Evolutionary conservation across 2,797 vertebrate species (phyloP).

Genomic region (Danio choprae): DNA sequence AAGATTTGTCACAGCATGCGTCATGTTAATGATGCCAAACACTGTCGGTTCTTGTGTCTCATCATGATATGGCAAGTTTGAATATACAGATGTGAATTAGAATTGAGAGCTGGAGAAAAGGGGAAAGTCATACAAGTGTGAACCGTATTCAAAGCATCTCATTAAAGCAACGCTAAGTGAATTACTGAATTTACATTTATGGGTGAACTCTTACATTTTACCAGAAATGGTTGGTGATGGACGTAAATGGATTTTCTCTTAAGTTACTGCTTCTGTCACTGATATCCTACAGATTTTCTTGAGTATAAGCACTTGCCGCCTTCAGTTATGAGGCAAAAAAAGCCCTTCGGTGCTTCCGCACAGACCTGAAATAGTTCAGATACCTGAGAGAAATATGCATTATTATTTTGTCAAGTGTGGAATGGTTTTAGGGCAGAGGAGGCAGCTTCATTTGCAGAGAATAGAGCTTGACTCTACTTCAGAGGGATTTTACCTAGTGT

Average conservation of each 20-base stretch:
- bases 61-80: conserved; percentile 17
- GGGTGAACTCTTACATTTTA: conserved; percentile 12
- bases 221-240: conserved; percentile 19
- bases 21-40: conserved; percentile 8
- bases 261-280: conserved; percentile 26
- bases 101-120: conserved; percentile 6
- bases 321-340: conserved; percentile 35
- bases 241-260: conserved; percentile 21
- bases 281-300: conserved; percentile 22
- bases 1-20: conserved; percentile 18
- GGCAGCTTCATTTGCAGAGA: conserved; percentile 2
- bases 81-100: conserved; percentile 18
- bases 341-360: conserved; percentile 33
- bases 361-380: conserved; percentile 43
- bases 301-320: conserved; percentile 26
- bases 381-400: conserved; percentile 46
- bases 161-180: background rate
- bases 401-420: conserved; percentile 31
- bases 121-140: background rate
- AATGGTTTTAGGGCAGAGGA: conserved; percentile 35
- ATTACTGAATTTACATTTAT: background rate
- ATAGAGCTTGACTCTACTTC: background rate
- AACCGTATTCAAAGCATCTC: background rate
- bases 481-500: background rate
- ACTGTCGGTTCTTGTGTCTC: background rate